Base-by-base conservation (phyloP, 1,140 invertebrate genomes). In the Scaptomyza graminum region DNA sequence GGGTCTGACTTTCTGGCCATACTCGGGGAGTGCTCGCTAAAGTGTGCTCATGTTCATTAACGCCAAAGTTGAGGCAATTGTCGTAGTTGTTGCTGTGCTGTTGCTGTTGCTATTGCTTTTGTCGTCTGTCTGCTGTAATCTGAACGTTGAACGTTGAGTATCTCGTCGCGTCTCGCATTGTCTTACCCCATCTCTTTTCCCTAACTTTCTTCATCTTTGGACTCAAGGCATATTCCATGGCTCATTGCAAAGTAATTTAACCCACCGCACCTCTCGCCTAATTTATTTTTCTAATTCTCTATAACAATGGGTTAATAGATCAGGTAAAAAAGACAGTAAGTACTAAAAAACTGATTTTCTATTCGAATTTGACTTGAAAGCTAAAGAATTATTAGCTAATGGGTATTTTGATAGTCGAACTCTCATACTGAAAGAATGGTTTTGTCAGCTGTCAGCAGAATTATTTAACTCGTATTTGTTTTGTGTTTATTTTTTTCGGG, bases 1-100 rank as follows among this genome's bases (percentile, higher is more conserved):
- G 60, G 41, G 55, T 68, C 80, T 73, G 54, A 65, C 60, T 71
- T 43, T 71, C 54, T 75, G 66, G 67, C 57, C 61, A 66, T 75
- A 54, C 51, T 34, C 51, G 65, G 71, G 71, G 65, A 74, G 43
- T 71, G 68, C 54, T 66, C 62, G 62, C 68, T 71, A 76, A 88
- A 87, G 83, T 88, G 83, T 88, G 83, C 83, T 88, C 84, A 83
- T 89, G 84, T 88, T 88, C 83, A 88, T 88, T 88, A 88, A 88
- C 84, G 83, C 83, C 79, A 88, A 88, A 88, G 79, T 83, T 83
- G 80, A 83, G 84, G 83, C 83, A 88, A 88, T 88, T 88, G 83
- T 88, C 83, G 79, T 78, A 67, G 70, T 71, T 39, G 56, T 67
- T 64, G 72, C 73, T 7, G 28, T 18, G 18, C 3, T 18, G 18